Evolutionary conservation across 2,888 invertebrate genomes (phyloP).

Genomic region (Tipula confusa): DNA sequence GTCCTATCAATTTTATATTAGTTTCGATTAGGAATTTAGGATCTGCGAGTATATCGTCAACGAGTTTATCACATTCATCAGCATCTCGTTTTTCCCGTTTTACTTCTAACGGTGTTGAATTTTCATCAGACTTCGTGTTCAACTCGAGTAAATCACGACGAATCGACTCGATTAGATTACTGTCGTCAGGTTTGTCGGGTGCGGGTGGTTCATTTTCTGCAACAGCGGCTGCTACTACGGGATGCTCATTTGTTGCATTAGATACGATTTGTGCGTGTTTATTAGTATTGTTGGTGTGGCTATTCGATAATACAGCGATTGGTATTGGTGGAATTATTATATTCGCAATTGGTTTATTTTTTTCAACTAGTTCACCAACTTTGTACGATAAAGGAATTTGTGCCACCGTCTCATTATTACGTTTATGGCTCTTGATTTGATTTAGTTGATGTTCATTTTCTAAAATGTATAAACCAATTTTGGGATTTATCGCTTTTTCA

Average conservation of each 20-base stretch:
- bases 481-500: conserved; percentile 39
- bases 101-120: conserved; percentile 32
- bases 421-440: not conserved
- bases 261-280: not conserved
- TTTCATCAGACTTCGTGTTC: conserved; percentile 35
- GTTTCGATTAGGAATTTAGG: conserved; percentile 35
- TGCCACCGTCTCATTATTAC: not conserved
- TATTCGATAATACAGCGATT: conserved; percentile 40
- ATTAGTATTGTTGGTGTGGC: not conserved
- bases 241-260: not conserved
- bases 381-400: conserved; percentile 44
- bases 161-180: conserved; percentile 43
- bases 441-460: conserved; percentile 32
- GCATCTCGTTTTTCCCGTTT: conserved; percentile 35
- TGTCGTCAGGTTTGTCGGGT: not conserved
- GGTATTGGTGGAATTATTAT: conserved; percentile 43
- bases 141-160: conserved; percentile 45
- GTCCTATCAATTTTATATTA: conserved; percentile 43
- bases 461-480: conserved; percentile 33
- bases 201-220: not conserved
- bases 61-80: conserved; percentile 39
- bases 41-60: conserved; percentile 30
- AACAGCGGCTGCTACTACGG: not conserved
- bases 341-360: conserved; percentile 35
- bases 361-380: conserved; percentile 41